Conservation (phyloP, 2,113 vertebrate species). For the Microtus montanus region DNA sequence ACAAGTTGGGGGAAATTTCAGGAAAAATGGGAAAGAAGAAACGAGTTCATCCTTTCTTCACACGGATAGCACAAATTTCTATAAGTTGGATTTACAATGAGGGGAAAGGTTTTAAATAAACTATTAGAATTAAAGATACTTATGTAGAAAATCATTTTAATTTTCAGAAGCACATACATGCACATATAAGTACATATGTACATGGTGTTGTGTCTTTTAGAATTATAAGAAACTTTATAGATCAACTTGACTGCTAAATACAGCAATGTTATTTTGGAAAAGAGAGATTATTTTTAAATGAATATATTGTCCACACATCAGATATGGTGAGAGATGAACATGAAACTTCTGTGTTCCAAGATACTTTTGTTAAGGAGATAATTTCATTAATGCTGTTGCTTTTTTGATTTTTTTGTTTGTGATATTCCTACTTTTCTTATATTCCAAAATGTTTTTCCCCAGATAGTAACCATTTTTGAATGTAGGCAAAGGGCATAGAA, state of each 20-base stretch:
- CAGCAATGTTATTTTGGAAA: neutral
- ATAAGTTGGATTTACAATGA: neutral
- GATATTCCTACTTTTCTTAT: neutral
- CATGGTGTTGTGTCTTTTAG: neutral
- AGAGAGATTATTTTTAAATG: neutral
- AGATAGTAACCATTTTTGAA: neutral
- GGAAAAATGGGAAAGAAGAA: neutral
- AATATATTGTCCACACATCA: neutral
- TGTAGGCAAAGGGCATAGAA: neutral
- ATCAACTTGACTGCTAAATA: neutral
- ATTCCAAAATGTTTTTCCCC: constrained; percentile 1
- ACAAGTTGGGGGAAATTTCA: neutral
- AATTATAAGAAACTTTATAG: neutral
- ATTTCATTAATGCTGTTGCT: neutral
- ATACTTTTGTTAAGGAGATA: neutral
- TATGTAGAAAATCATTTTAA: neutral
- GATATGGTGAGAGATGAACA: neutral
- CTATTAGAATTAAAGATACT: neutral
- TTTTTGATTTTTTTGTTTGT: neutral
- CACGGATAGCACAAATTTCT: neutral
- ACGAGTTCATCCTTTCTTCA: neutral
- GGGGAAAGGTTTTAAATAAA: neutral
- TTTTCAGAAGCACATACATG: neutral
- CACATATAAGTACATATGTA: neutral
- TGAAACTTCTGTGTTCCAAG: neutral